These are phyloP conservation scores for Streptopelia turtur DNA, from an alignment of 2,797 vertebrate species.

Conservation along the genomic window DNA sequence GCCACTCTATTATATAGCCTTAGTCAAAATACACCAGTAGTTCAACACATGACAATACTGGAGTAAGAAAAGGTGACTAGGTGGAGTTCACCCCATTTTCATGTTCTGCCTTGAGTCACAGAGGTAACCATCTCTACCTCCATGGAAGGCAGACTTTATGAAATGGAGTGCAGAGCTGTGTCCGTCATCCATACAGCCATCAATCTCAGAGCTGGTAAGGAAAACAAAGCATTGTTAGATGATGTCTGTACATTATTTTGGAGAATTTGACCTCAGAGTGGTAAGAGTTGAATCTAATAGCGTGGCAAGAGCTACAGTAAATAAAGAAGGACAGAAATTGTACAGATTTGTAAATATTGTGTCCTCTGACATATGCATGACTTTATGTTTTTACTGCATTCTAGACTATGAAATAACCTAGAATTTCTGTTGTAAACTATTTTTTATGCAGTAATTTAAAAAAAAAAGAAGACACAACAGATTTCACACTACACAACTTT, in stretches of 20 bases:
- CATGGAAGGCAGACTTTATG: not conserved
- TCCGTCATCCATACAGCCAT: not conserved
- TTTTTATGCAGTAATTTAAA: not conserved
- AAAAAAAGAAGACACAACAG: not conserved
- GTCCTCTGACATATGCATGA: slow-evolving; percentile 55
- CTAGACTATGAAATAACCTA: slow-evolving; percentile 45
- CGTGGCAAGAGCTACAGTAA: slow-evolving; percentile 18
- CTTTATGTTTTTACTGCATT: slow-evolving; percentile 48
- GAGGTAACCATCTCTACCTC: not conserved
- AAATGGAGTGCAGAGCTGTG: not conserved
- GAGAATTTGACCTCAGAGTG: not conserved
- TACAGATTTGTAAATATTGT: slow-evolving; percentile 68
- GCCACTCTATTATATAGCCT: not conserved
- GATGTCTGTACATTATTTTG: not conserved
- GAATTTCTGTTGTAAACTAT: slow-evolving; percentile 43
- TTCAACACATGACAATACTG: not conserved
- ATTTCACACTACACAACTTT: slow-evolving; percentile 35
- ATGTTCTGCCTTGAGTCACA: not conserved
- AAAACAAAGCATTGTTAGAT: not conserved
- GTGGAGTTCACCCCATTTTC: not conserved
- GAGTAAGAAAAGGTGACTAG: not conserved
- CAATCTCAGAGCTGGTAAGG: not conserved
- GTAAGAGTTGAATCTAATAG: not conserved
- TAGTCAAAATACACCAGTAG: not conserved
- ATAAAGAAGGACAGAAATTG: slow-evolving; percentile 37